Percentiles rank a stretch among this genome's conserved stretches.
These are phyloP conservation scores for Cyprinodon diabolis DNA, from an alignment of 2,797 vertebrate genomes.

Conservation along the genomic window DNA sequence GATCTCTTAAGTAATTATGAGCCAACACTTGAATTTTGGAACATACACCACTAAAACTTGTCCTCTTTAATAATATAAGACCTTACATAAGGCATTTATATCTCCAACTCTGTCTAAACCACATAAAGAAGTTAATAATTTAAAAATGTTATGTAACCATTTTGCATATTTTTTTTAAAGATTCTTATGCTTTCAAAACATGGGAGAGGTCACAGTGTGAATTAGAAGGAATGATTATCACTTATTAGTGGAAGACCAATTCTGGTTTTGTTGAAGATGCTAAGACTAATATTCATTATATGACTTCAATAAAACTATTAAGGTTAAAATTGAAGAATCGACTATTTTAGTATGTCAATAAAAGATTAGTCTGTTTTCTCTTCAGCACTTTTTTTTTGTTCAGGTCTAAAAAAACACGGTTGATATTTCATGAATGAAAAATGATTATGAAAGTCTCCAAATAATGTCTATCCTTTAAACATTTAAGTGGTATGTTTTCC, in stretches of 20 bases:
- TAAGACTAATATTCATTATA: neutral
- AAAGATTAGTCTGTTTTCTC: no score
- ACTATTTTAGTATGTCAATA: neutral
- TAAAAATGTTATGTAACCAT: constrained; percentile 79
- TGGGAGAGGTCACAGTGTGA: constrained; percentile 36
- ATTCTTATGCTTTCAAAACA: constrained; percentile 59
- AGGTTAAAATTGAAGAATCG: neutral
- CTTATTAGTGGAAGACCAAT: constrained; percentile 18
- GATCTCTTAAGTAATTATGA: constrained; percentile 82
- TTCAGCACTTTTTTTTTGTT: no score
- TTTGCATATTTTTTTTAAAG: constrained; percentile 81
- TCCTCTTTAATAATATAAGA: constrained; percentile 82
- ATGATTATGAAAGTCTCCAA: no score
- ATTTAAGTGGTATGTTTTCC: no score
- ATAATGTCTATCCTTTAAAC: no score
- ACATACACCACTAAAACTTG: constrained; percentile 76
- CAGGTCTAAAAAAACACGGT: no score
- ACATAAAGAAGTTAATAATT: constrained; percentile 84
- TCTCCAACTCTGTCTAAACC: constrained; percentile 75
- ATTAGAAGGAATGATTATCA: constrained; percentile 38
- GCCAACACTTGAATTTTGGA: constrained; percentile 74
- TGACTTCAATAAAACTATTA: neutral
- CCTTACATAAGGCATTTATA: constrained; percentile 82
- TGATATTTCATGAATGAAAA: no score
- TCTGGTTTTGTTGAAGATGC: neutral